Conservation (phyloP, 1,140 invertebrate species). For the Euura lappo region DNA sequence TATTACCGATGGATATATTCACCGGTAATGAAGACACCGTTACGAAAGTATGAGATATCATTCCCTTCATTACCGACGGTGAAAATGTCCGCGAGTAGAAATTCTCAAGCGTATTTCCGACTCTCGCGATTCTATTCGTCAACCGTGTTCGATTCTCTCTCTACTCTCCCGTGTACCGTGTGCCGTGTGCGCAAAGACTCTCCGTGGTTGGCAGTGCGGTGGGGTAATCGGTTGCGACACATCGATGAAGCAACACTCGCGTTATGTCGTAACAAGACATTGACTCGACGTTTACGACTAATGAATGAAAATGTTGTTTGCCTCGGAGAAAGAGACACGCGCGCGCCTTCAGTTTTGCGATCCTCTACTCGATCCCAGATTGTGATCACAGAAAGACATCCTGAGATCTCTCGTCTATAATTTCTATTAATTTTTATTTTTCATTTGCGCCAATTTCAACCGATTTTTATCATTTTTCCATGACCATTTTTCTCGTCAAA, state of each 20-base stretch:
- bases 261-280: slow-evolving; percentile 31
- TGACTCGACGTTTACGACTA: slow-evolving; percentile 17
- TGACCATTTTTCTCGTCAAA: too few species aligned
- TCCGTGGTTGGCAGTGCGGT: not conserved
- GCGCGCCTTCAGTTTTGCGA: not conserved
- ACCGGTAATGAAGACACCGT: not conserved
- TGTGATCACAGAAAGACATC: too few species aligned
- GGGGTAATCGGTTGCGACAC: slow-evolving; percentile 19
- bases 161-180: too few species aligned
- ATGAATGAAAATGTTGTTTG: slow-evolving; percentile 14
- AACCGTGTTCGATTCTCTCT: too few species aligned
- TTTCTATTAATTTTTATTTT: too few species aligned
- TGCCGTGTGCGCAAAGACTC: too few species aligned
- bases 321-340: not conserved
- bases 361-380: too few species aligned
- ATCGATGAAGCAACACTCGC: slow-evolving; percentile 23
- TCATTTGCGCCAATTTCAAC: too few species aligned
- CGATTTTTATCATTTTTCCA: too few species aligned
- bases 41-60: not conserved
- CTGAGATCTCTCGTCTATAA: too few species aligned
- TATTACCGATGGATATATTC: not conserved
- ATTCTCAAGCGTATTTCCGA: not conserved
- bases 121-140: not conserved
- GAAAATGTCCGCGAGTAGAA: not conserved
- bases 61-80: slow-evolving; percentile 15